Evolutionary conservation across 2,113 vertebrate genomes (phyloP), one percentile per base, ranked within the genome.

Genomic region (Scolopax mira): DNA sequence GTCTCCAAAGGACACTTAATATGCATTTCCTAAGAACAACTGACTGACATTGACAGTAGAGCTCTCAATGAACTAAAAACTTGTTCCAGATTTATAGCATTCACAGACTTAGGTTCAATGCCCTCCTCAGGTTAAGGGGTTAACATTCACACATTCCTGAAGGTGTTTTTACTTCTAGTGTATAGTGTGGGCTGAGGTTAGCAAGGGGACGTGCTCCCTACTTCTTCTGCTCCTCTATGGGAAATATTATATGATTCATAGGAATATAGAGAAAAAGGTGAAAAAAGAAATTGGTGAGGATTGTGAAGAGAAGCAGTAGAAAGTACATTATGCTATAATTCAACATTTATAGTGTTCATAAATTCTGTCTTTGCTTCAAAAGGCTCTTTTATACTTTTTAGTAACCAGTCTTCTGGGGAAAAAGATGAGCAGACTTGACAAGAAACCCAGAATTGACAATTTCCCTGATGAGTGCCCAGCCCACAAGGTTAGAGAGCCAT

Each of bases 301-400:
- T 37, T 55, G 35, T 89, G 73, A 77, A 85, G 41, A 55, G 41
- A 92, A 85, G 22, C 41, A 70, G 44, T 73, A 66, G 71, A 79
- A 93, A 85, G 18, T 46, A 88, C 54, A 80, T 88, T 70, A 82
- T 70, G 58, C 62, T 82, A 49, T 82, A 89, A 88, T 88, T 90
- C 71, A 90, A 18, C n/a, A 70, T 93, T 94, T 95, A 88, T 62
- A 49, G 66, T 41, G 54, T 70, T 90, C 79, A 80, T 91, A 95
- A 94, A 91, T 88, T 93, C 22, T 82, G 8, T 23, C 85, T 88
- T 79, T 88, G 11, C 81, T 95, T 90, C 88, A 93, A 70, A 62
- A 89, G 16, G 3, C 8, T 87, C 23, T 73, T 89, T 85, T 88
- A 85, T 61, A 88, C 41, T 52, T 89, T 92, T 88, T 73, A 83